Evolutionary conservation across 2,113 vertebrate genomes (phyloP).

Genomic region (Rousettus leschenaultii): DNA sequence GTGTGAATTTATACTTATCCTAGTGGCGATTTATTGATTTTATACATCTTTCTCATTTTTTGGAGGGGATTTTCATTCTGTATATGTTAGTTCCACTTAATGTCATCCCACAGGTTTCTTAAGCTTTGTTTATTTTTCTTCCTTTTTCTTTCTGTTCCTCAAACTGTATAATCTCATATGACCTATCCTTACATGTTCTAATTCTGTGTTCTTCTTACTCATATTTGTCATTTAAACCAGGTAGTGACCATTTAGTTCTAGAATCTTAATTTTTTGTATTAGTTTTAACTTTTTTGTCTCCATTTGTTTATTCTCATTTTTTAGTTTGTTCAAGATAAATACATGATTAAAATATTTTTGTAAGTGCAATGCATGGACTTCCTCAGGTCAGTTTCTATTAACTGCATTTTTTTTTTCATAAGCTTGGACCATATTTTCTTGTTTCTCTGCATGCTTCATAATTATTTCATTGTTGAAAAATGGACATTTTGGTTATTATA

Average conservation of each 20-base stretch:
- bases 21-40: not conserved
- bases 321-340: not conserved
- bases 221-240: not conserved
- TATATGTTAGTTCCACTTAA: not conserved
- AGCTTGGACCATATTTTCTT: not conserved
- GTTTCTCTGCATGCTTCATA: not conserved
- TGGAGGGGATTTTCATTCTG: not conserved
- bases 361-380: not conserved
- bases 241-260: not conserved
- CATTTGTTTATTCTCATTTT: not conserved
- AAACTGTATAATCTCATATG: not conserved
- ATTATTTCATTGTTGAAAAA: not conserved
- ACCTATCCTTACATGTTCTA: not conserved
- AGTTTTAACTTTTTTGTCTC: not conserved
- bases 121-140: not conserved
- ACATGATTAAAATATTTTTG: not conserved
- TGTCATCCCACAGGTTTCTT: not conserved
- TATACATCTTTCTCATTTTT: not conserved
- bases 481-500: not conserved
- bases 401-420: not conserved
- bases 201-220: not conserved
- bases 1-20: not conserved
- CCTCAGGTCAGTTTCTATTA: not conserved
- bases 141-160: not conserved
- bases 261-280: not conserved